Base-by-base conservation (phyloP, 2,113 vertebrate genomes). In the Sturnus vulgaris region DNA sequence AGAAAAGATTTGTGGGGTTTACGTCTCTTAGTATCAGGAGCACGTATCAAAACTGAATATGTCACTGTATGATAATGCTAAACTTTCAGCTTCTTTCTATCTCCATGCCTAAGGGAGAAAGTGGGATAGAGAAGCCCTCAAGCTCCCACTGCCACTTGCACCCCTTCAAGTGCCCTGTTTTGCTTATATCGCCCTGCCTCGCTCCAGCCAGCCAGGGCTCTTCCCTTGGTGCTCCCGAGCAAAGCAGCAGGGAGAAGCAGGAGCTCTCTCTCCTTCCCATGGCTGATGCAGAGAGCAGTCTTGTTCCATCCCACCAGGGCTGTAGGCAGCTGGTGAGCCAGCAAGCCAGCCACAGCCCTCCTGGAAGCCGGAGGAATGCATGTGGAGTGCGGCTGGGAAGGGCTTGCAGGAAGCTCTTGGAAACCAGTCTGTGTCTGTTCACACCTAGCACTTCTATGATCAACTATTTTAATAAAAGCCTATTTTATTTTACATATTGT, bases 1-100 rank as follows among this genome's bases (percentile, higher is more conserved):
- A 88, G 84, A 76, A 50, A 78, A 86, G 71, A 92, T 85, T 42
- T 83, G 59, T 70, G 68, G 22, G 75, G 39, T 90, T 95, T 95
- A 82, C 12, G 7, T 6, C 53, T 75, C 52, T 65, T 65, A 19
- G 79, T 57, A 80, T 65, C 15, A 24, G 57, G 30, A 73, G 27
- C 71, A 66, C 0, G 0, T 39, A 73, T 60, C 64, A 77, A 73
- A 70, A 57, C 68, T 63, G 64, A 83, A 31, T 85, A 72, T 68
- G 33, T 65, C 47, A 64, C 64, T 46, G 68, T 28, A 47, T 55
- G 64, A 70, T 7, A 70, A 78, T n/a, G n/a, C 49, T 76, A 47
- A 72, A 69, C 22, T 65, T 75, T 44, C 66, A 76, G 49, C 16
- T 17, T 69, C 53, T 65, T 92, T 61, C 0, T 24, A 69, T 53